These are phyloP conservation scores for Drosophila neocordata DNA, from an alignment of 1,140 invertebrate species.

Conservation along the genomic window DNA sequence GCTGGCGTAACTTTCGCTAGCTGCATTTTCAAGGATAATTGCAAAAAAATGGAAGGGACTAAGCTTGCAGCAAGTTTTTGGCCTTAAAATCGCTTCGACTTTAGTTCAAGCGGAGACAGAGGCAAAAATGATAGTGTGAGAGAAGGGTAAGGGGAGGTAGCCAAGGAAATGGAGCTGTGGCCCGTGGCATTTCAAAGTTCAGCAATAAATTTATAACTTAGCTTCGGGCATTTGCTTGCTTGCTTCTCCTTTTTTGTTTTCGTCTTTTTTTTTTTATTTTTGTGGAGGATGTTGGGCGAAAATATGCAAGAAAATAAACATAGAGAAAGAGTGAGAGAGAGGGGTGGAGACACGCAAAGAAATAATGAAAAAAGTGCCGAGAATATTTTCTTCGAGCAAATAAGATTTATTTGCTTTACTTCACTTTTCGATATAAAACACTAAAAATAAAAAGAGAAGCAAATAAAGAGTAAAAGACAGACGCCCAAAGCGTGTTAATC, in stretches of 20 bases:
- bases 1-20: conserved; percentile 39
- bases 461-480: too few species aligned
- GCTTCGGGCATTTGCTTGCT: conserved; percentile 58
- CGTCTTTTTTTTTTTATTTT: conserved; percentile 25
- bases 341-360: not conserved
- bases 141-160: not conserved
- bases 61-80: conserved; percentile 45
- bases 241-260: conserved; percentile 33
- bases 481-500: conserved; percentile 8
- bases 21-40: conserved; percentile 76
- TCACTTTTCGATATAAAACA: conserved; percentile 21
- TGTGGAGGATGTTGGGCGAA: conserved; percentile 26
- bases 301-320: conserved; percentile 67
- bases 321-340: not conserved
- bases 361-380: conserved; percentile 68
- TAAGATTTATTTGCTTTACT: conserved; percentile 60
- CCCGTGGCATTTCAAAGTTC: conserved; percentile 75
- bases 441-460: not conserved
- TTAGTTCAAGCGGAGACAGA: not conserved
- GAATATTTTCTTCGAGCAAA: conserved; percentile 62
- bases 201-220: conserved; percentile 76
- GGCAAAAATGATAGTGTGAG: too few species aligned
- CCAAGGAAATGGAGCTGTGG: conserved; percentile 47
- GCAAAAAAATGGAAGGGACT: conserved; percentile 63
- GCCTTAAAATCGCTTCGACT: conserved; percentile 39